Evolutionary conservation across 2,113 vertebrate species (phyloP).

Genomic region (Suricata suricatta): DNA sequence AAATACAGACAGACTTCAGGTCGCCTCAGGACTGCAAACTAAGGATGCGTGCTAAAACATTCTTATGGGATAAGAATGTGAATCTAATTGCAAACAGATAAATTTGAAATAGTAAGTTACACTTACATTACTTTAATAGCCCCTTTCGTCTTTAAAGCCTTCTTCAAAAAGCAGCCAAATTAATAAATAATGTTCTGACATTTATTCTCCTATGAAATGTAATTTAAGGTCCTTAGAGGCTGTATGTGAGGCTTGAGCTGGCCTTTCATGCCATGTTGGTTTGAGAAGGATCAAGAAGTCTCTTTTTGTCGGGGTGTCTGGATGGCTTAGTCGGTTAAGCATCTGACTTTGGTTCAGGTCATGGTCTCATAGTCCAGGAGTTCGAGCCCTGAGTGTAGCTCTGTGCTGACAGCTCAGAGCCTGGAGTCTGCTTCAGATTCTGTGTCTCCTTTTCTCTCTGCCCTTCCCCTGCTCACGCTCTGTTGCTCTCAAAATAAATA

Average conservation of each 20-base stretch:
- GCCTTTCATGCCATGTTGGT: neutral
- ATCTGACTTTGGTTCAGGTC: too few species aligned
- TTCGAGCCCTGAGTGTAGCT: too few species aligned
- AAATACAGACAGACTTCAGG: neutral
- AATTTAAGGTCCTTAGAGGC: neutral
- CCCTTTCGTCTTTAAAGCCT: neutral
- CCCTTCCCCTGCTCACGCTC: too few species aligned
- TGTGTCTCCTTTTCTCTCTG: too few species aligned
- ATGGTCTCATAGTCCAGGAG: too few species aligned
- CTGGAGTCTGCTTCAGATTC: too few species aligned
- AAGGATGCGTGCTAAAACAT: neutral
- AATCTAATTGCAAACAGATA: neutral
- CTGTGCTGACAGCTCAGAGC: too few species aligned
- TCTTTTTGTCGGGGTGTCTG: neutral
- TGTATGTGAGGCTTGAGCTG: neutral
- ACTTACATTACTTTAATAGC: neutral
- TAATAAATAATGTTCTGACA: neutral
- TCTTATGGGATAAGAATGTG: neutral
- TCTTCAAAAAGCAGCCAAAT: neutral
- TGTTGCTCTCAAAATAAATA: too few species aligned
- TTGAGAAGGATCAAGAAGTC: neutral
- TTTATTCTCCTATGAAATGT: neutral
- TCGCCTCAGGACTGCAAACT: neutral
- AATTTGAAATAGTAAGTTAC: neutral
- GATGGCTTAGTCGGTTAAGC: too few species aligned